Base-by-base conservation (phyloP, 2,888 invertebrate genomes). In the Protonemura montana region DNA sequence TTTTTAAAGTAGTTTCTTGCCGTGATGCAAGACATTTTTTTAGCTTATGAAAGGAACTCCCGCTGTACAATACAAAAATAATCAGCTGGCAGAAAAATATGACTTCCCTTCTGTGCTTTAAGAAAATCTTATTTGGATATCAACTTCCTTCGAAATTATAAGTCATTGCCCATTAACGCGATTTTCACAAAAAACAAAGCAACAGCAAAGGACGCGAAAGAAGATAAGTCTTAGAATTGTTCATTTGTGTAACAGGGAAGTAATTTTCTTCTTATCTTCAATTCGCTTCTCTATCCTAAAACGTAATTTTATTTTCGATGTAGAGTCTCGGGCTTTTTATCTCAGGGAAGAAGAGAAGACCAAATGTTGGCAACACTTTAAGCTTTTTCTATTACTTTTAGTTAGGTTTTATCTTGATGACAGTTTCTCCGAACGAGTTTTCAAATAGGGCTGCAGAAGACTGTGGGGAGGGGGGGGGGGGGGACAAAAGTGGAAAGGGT, bases 331-430 rank as follows among this genome's bases (percentile, higher is more conserved):
- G 21, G 82, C 35, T 82, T 82, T 82, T 82, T 82, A 82, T 82
- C 82, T 82, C 82, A 26, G n/a, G 3, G 41, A 35, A 82, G n/a
- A 82, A 42, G 82, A 82, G 82, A n/a, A 26, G 82, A 16, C 25
- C 82, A 82, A 82, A 82, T 42, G 25, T 82, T 82, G 82, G 41
- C 82, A 41, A 82, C 82, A 82, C 82, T 82, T 82, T 82, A 35
- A 30, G 82, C 41, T 82, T 82, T 41, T 82, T 82, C 82, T 59
- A 59, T 82, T 82, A 35, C 82, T 30, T 82, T 82, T 82, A 82
- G 41, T 82, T 82, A 42, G 82, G 82, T 82, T 82, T 82, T 82
- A 82, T 82, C 82, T 82, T 82, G 35, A 82, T 35, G 82, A 82
- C 82, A 82, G 82, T 82, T 82, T 82, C 30, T 42, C 25, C 35